A percentile compares a stretch with the other conserved stretches of the same genome.
phyloP scores from a whole-genome alignment of 2,113 vertebrate species.

The Limnothrissa miodon region DNA sequence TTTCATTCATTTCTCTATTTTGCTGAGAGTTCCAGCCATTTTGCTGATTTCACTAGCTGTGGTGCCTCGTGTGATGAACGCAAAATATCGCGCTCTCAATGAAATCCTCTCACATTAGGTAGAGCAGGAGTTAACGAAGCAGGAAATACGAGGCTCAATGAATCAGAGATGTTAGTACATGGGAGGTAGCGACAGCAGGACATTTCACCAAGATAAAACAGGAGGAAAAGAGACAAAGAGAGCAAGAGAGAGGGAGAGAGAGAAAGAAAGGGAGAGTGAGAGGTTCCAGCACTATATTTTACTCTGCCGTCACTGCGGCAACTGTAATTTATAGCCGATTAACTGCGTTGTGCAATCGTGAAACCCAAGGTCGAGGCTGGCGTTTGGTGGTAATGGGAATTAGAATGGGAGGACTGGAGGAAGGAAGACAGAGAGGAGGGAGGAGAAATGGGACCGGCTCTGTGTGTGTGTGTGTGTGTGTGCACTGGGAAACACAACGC shows the following conservation, averaged over 20 bases:
- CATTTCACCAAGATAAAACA: not conserved
- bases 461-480: not conserved
- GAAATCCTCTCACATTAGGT: not conserved
- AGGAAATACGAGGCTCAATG: not conserved
- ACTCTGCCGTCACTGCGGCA: not conserved
- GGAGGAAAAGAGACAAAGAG: not conserved
- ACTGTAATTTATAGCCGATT: conserved; percentile 48
- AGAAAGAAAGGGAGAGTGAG: not conserved
- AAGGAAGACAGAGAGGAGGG: not conserved
- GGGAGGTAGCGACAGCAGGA: not conserved
- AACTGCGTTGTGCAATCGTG: conserved; percentile 37
- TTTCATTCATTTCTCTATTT: not conserved
- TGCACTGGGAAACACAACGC: not conserved
- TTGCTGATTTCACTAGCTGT: not conserved
- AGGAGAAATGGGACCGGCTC: not conserved
- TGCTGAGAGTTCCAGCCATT: not conserved
- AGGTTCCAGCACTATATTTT: not conserved
- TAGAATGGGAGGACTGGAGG: conserved; percentile 23
- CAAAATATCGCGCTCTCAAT: not conserved
- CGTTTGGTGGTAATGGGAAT: conserved; percentile 27
- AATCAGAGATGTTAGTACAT: not conserved
- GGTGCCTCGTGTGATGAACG: not conserved
- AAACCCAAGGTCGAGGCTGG: conserved; percentile 44
- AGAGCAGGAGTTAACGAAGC: not conserved
- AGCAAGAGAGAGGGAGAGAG: not conserved